These are phyloP conservation scores for Sapajus apella DNA, from an alignment of 2,113 vertebrate genomes.

Conservation along the genomic window DNA sequence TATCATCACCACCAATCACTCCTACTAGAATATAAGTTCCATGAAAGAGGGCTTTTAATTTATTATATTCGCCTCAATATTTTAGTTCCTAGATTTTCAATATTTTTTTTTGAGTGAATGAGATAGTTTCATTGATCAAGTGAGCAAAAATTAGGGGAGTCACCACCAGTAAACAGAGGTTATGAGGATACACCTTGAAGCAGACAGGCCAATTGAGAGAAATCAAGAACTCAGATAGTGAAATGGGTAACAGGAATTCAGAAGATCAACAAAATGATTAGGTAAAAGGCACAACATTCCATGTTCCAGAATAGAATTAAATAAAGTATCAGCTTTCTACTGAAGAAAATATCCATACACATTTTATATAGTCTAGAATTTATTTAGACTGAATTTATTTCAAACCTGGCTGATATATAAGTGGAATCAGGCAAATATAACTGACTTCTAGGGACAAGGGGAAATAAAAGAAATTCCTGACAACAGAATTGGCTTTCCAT, in stretches of 20 bases:
- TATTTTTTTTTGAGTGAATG: background rate
- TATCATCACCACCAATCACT: background rate
- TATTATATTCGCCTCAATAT: background rate
- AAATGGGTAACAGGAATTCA: background rate
- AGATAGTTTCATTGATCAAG: background rate
- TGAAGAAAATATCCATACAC: background rate
- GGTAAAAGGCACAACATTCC: background rate
- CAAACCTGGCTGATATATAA: background rate
- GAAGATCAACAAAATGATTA: background rate
- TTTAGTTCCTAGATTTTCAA: background rate
- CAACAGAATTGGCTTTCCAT: background rate
- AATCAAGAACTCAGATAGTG: background rate
- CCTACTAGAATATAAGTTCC: background rate
- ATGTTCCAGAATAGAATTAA: background rate
- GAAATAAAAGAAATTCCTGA: background rate
- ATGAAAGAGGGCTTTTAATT: background rate
- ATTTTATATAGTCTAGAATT: background rate
- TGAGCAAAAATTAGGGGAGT: background rate
- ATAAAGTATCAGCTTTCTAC: background rate
- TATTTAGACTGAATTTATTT: background rate
- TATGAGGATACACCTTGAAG: background rate
- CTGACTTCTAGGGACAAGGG: background rate
- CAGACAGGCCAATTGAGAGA: background rate
- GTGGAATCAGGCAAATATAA: background rate
- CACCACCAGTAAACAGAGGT: background rate